These are phyloP conservation scores for Tuta absoluta DNA, from an alignment of 2,888 invertebrate species.

Conservation along the genomic window DNA sequence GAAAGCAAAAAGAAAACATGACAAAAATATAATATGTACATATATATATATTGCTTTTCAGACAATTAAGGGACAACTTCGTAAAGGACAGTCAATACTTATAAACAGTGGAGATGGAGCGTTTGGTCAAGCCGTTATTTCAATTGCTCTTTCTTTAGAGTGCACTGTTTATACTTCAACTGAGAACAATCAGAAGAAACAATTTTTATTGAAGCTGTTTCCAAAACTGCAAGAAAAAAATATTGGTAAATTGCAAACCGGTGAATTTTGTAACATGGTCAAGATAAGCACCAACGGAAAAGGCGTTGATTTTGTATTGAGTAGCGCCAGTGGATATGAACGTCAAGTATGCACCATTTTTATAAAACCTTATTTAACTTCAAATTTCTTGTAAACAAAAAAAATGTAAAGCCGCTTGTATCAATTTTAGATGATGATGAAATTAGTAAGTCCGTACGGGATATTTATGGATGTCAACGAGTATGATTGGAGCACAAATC, in stretches of 20 bases:
- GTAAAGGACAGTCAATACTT: conserved; percentile 39
- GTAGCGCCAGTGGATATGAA: conserved; percentile 40
- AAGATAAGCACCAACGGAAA: conserved; percentile 28
- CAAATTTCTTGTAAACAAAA: not conserved
- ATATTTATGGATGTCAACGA: conserved; percentile 42
- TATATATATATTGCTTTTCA: conserved; percentile 6
- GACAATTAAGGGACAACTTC: conserved; percentile 29
- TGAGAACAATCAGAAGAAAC: conserved; percentile 47
- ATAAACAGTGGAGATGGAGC: conserved; percentile 54
- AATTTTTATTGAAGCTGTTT: conserved; percentile 46
- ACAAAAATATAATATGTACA: too few species aligned
- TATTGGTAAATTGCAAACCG: conserved; percentile 40
- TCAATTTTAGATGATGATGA: conserved; percentile 25
- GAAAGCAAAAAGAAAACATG: too few species aligned
- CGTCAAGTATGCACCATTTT: conserved; percentile 41
- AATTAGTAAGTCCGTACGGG: conserved; percentile 7
- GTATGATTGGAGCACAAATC: conserved; percentile 44
- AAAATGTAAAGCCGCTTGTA: too few species aligned
- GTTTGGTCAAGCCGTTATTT: conserved; percentile 58
- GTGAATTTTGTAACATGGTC: conserved; percentile 35
- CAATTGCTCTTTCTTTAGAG: conserved; percentile 46
- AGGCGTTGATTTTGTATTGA: conserved; percentile 45
- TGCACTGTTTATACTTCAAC: conserved; percentile 54
- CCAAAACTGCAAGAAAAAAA: conserved; percentile 48
- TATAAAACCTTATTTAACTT: too few species aligned